Evolutionary conservation across 1,140 invertebrate species (phyloP), one percentile per base, ranked within the genome.

Genomic region (Argopecten irradians): DNA sequence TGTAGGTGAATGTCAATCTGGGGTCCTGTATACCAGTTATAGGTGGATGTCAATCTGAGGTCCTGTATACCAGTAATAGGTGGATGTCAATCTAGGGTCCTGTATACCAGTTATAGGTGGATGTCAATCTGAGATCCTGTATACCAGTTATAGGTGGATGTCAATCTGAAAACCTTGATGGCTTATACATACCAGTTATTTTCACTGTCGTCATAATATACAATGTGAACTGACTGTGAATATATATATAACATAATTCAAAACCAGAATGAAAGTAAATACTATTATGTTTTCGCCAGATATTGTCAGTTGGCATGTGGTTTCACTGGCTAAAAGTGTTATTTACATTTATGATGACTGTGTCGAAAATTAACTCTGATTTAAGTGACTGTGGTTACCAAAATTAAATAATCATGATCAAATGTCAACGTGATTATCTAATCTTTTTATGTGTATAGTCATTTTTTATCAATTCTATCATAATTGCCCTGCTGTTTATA

Each of bases 361-460:
- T 5, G n/a, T 28, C 7, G 55, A 11, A 71, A 71, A 71, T n/a
- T n/a, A 55, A 55, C 3, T 22, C 55, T 71, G n/a, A 71, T 28
- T 71, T n/a, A 16, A 28, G 5, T 71, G 55, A 71, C 55, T 28
- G n/a, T 28, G 22, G 28, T 71, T 71, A 28, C 22, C n/a, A 28
- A 71, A 71, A 71, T 71, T 71, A 71, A 22, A 71, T n/a, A 3
- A 71, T 71, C 5, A n/a, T 71, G n/a, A 28, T 71, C 5, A 28
- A 71, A 71, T 71, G n/a, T 11, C 55, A 71, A 71, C n/a, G 55
- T 71, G 55, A 71, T 71, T 71, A n/a, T 28, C 55, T 71, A 71
- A 71, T 71, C 55, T 28, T 55, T 55, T 13, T 11, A 71, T 71
- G 55, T 71, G 11, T 71, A 71, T 28, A n/a, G 16, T 71, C 22